Base-by-base conservation (phyloP, 2,113 vertebrate genomes). In the Empidonax traillii region DNA sequence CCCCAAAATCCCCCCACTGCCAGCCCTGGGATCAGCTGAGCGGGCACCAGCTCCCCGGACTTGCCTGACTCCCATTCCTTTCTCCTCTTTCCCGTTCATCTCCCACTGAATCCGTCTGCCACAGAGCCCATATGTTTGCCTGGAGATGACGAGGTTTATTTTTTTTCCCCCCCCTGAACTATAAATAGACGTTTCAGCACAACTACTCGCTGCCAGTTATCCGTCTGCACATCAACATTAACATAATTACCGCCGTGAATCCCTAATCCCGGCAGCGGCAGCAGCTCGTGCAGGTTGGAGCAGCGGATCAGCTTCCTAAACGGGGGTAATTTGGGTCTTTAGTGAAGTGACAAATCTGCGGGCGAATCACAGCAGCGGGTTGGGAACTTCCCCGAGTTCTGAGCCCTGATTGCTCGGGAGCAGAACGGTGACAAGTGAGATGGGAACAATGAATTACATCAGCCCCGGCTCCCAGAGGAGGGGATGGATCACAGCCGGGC, bases 161-260 rank as follows among this genome's bases (percentile, higher is more conserved):
- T 41, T 14, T 52, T 12, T 18, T 2, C 6, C 27, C 66, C 59
- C 18, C 66, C 59, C 18, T 4, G 35, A 5, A 27, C 97, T 97
- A 98, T 97, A 97, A 98, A 98, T 97, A 98, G 97, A 73, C 14
- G 9, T 85, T 89, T 93, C 95, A 92, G 96, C 92, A 13, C 93
- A 80, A 52, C 91, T 92, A 18, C 90, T 85, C 0, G 74, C 88
- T 98, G 97, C 97, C 98, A 97, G 96, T 52, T 97, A 94, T 86
- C 94, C 96, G 82, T 97, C 97, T 96, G 69, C 97, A 96, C 97
- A 93, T 96, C 97, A 83, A 88, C 97, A 96, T 97, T 94, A 96
- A 68, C 97, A 96, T 97, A 96, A 97, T 97, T 92, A 93, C 91
- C 39, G 68, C 97, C 62, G 94, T 56, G 71, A 88, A 94, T 94